A percentile compares a stretch with the other conserved stretches of the same genome.
These are phyloP conservation scores for Spheniscus mendiculus DNA, from an alignment of 2,113 vertebrate genomes.

Conservation along the genomic window DNA sequence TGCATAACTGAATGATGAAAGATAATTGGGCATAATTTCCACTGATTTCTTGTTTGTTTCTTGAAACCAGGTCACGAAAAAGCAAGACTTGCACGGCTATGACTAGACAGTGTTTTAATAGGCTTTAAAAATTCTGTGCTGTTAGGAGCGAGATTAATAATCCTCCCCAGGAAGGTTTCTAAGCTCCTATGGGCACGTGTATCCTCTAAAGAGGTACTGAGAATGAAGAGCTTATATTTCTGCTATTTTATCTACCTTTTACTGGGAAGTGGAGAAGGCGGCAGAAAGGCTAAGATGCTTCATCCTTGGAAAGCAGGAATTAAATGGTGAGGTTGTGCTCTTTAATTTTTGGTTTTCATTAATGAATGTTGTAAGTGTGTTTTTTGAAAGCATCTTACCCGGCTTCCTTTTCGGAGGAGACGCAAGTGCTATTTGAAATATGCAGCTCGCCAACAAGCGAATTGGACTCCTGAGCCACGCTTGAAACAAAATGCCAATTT, in stretches of 20 bases:
- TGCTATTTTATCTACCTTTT: constrained; percentile 3
- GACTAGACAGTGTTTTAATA: background rate
- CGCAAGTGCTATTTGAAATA: background rate
- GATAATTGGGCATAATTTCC: background rate
- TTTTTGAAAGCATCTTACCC: background rate
- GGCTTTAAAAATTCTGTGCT: constrained; percentile 7
- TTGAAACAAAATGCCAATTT: constrained; percentile 58
- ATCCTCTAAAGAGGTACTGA: constrained; percentile 7
- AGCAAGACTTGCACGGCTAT: background rate
- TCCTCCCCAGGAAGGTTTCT: background rate
- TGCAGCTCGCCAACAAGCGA: background rate
- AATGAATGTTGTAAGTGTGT: background rate
- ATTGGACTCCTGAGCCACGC: constrained; percentile 6
- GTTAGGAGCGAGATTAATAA: background rate
- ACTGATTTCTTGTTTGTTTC: background rate
- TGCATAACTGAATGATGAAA: background rate
- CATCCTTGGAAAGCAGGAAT: background rate
- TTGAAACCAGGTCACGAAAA: background rate
- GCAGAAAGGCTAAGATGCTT: background rate
- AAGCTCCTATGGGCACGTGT: background rate
- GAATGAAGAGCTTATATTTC: constrained; percentile 30
- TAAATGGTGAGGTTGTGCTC: background rate
- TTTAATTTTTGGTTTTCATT: background rate
- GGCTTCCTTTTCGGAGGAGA: constrained; percentile 13
- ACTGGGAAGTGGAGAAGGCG: background rate